Evolutionary conservation across 1,140 invertebrate species (phyloP), one percentile per base, ranked within the genome.

Genomic region (Aphaenogaster rudis): DNA sequence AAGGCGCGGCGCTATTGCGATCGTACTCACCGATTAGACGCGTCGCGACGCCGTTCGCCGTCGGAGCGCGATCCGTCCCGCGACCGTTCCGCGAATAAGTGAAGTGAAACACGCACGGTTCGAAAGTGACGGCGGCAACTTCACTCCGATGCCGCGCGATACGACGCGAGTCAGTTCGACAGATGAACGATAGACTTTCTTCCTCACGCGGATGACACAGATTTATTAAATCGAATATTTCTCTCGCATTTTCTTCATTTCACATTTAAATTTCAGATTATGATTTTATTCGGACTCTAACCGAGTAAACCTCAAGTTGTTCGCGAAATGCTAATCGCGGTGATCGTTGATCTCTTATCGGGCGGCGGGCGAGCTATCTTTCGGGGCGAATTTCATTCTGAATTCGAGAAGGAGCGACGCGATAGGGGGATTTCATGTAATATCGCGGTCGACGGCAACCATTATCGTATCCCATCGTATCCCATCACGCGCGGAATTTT

Each of bases 401-500:
- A 59, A 59, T 76, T 76, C 36, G 54, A 76, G 72, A 59, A 76
- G 36, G n/a, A 57, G 4, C 39, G 5, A 45, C 21, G 45, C 45
- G 21, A 77, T 5, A 13, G 33, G 15, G 39, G 15, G 39, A 77
- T 61, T 45, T 21, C 21, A 1, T 57, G 39, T 61, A 39, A 77
- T 77, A 28, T 63, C 54, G 39, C 39, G 15, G 21, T 61, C n/a
- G 39, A 77, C 39, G 54, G 28, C 59, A 11, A 36, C 39, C 59
- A 21, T 78, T 61, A 78, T 64, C 57, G n/a, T 69, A 48, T 52
- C 48, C 69, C 45, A 52, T 50, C 45, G 33, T 28, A 76, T 39
- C 11, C 52, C 33, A 57, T 77, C 74, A 28, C 4, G 17, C 42
- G 28, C 21, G 59, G 76, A 64, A 78, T 78, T 64, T 78, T 64